Percentiles rank a stretch among this genome's conserved stretches.
These are phyloP conservation scores for Episyrphus balteatus DNA, from an alignment of 1,140 invertebrate species.

Conservation along the genomic window DNA sequence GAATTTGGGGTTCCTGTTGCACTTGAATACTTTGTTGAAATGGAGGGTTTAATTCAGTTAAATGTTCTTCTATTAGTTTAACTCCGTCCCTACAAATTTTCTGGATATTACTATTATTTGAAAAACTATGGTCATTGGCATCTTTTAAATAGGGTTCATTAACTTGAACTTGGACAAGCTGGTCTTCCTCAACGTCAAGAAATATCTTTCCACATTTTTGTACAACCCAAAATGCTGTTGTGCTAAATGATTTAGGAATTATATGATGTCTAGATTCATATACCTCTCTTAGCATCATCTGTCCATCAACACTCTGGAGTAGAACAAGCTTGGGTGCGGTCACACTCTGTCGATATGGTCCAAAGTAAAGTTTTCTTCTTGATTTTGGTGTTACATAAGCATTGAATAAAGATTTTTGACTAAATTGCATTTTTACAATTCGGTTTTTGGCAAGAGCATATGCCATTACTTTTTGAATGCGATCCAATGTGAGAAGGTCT, in stretches of 20 bases:
- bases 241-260: conserved; percentile 7
- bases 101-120: too few species aligned
- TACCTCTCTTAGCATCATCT: conserved; percentile 30
- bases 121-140: too few species aligned
- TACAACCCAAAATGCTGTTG: conserved; percentile 28
- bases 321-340: conserved; percentile 22
- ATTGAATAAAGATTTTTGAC: conserved; percentile 22
- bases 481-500: conserved; percentile 24
- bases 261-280: conserved; percentile 26
- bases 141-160: not conserved
- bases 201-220: conserved; percentile 22
- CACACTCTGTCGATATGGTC: conserved; percentile 17
- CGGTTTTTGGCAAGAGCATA: conserved; percentile 18
- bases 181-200: conserved; percentile 18
- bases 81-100: too few species aligned
- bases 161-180: not conserved
- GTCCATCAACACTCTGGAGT: conserved; percentile 29
- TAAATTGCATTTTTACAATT: conserved; percentile 25
- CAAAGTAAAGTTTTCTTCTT: conserved; percentile 26
- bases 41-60: too few species aligned
- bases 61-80: too few species aligned
- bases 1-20: too few species aligned
- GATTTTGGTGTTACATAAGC: conserved; percentile 25
- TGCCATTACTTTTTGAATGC: conserved; percentile 24
- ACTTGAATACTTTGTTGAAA: too few species aligned